These are phyloP conservation scores for Jaculus jaculus DNA, from an alignment of 2,113 vertebrate species.

Conservation along the genomic window DNA sequence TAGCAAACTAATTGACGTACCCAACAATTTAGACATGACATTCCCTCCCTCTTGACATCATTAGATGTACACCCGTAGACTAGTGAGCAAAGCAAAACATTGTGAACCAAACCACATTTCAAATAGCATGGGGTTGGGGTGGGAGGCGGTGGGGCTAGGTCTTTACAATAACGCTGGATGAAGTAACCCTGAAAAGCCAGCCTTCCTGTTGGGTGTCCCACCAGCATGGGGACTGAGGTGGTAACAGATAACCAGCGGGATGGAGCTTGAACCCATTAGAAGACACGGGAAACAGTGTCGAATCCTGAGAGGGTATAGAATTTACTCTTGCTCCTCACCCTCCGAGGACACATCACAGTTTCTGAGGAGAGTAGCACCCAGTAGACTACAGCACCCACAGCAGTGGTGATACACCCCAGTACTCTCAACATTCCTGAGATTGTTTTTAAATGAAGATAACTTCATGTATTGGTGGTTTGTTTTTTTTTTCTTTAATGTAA, in stretches of 20 bases:
- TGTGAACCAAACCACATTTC: slow-evolving; percentile 6
- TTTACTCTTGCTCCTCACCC: neutral
- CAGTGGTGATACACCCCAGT: neutral
- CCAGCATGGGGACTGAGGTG: neutral
- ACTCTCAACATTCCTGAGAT: neutral
- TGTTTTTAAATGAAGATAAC: neutral
- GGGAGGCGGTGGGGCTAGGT: no score
- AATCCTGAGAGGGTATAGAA: neutral
- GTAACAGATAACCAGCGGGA: neutral
- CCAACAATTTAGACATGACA: neutral
- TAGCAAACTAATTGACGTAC: neutral
- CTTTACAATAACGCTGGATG: neutral
- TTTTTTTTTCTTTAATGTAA: neutral
- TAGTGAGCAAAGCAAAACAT: neutral
- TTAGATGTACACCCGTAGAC: neutral
- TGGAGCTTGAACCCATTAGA: neutral
- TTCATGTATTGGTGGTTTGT: neutral
- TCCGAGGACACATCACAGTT: neutral
- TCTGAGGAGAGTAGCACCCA: neutral
- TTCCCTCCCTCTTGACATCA: neutral
- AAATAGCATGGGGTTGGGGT: neutral
- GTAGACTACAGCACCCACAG: neutral
- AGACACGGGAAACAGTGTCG: neutral
- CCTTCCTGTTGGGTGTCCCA: neutral
- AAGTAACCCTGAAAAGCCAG: neutral